Percentiles rank a stretch among this genome's conserved stretches.
Conservation (phyloP, 2,797 vertebrate genomes). For the Acanthopagrus latus region DNA sequence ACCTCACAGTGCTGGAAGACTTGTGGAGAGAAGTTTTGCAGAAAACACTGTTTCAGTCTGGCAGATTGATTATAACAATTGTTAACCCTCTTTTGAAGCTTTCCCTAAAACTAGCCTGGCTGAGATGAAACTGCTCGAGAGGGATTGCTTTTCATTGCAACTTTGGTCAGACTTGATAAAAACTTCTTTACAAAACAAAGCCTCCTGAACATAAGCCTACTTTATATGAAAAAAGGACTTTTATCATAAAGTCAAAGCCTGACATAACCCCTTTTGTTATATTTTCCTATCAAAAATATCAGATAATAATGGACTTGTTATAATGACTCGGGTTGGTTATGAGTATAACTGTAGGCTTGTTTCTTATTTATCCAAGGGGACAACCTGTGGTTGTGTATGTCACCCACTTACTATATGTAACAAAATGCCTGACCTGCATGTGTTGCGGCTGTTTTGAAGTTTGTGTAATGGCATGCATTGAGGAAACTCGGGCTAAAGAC, state of each 20-base stretch:
- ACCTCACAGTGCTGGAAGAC: background rate
- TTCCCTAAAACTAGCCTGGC: background rate
- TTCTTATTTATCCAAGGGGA: background rate
- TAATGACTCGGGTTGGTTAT: too few relatives aligned
- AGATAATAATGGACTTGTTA: background rate
- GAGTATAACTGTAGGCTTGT: background rate
- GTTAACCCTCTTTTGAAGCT: background rate
- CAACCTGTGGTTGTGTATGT: background rate
- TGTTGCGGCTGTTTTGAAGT: slow-evolving; percentile 5
- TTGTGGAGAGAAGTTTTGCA: too few relatives aligned
- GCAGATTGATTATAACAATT: background rate
- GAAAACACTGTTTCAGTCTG: background rate
- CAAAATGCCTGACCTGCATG: background rate
- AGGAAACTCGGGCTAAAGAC: slow-evolving; percentile 1
- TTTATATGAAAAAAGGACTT: background rate
- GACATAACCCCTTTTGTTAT: background rate
- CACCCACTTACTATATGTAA: slow-evolving; percentile 3
- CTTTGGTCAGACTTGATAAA: background rate
- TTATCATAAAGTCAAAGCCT: background rate
- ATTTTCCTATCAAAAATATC: background rate
- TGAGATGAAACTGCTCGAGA: background rate
- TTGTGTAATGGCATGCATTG: slow-evolving; percentile 1
- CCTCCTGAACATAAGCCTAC: background rate
- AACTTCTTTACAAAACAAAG: background rate
- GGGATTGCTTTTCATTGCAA: background rate